Base-by-base conservation (phyloP, 2,797 vertebrate genomes). In the Limosa lapponica region DNA sequence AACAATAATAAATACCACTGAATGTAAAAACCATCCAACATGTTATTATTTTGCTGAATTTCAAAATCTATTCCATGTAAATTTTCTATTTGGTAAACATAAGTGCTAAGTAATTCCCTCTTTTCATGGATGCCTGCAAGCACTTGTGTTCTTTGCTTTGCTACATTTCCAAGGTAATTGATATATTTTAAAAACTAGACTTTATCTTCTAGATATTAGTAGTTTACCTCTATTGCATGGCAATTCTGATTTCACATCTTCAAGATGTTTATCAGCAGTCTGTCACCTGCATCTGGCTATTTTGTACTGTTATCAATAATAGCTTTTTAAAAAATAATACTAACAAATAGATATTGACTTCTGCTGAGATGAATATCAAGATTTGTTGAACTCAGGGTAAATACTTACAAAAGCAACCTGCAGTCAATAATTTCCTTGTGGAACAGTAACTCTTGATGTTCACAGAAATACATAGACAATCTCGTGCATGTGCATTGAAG, bases 331-430 rank as follows among this genome's bases (percentile, higher is more conserved):
- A 88, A 89, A 85, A 72, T 41, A 87, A 80, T 59, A 37, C 72
- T 94, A 79, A 16, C 86, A 77, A 73, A 62, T 62, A 93, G 22
- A 61, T 89, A 92, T 17, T 87, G 70, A 90, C 66, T 89, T 91
- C 80, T 91, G 48, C 62, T 65, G 59, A 87, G 88, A 78, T 64
- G 5, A 80, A 22, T 96, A 94, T 91, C 82, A 87, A 87, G 70
- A 88, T 90, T 84, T 91, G 90, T 62, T 95, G 82, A 93, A 70
- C 64, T 43, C 34, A 11, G 79, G 58, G 41, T 59, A 93, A 90
- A 64, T 52, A 93, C 78, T 77, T 83, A 82, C 55, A 52, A 86
- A 78, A 77, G 64, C 27, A 79, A 82, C 32, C 16, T 78, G 51
- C 54, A 81, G 78, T 59, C 61, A 81, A 13, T 87, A 44, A 69